Evolutionary conservation across 2,888 invertebrate species (phyloP).

Genomic region (Caenorhabditis sinica): DNA sequence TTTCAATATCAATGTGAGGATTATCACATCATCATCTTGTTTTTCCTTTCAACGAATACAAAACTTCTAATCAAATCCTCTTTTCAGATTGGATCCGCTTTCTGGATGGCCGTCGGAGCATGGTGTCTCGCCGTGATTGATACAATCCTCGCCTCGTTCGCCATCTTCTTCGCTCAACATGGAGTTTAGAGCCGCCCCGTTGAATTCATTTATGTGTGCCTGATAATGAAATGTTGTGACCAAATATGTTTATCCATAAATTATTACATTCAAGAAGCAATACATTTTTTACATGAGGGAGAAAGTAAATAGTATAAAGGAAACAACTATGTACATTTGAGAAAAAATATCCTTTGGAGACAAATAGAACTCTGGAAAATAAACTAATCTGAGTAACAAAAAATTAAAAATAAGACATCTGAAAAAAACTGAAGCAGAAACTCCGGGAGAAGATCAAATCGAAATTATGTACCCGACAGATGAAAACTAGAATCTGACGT

Average conservation of each 20-base stretch:
- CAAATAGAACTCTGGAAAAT: background rate
- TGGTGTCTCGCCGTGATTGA: constrained; percentile 56
- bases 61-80: background rate
- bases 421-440: background rate
- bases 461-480: constrained; percentile 52
- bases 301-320: background rate
- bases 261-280: constrained; percentile 5
- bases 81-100: constrained; percentile 59
- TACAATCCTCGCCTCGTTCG: constrained; percentile 62
- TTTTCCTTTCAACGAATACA: background rate
- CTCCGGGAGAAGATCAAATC: constrained; percentile 36
- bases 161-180: constrained; percentile 64
- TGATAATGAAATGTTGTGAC: constrained; percentile 2
- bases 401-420: constrained; percentile 19
- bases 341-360: background rate
- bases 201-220: background rate
- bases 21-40: background rate
- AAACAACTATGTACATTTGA: constrained; percentile 1
- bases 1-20: constrained; percentile 54
- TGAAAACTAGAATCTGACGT: constrained; percentile 60
- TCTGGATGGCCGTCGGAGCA: constrained; percentile 68
- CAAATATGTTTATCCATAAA: constrained; percentile 40
- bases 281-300: background rate
- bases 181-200: constrained; percentile 39
- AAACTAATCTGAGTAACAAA: background rate